A percentile compares a stretch with the other conserved stretches of the same genome.
These are phyloP conservation scores for Eclectus roratus DNA, from an alignment of 2,113 vertebrate genomes.

Conservation along the genomic window DNA sequence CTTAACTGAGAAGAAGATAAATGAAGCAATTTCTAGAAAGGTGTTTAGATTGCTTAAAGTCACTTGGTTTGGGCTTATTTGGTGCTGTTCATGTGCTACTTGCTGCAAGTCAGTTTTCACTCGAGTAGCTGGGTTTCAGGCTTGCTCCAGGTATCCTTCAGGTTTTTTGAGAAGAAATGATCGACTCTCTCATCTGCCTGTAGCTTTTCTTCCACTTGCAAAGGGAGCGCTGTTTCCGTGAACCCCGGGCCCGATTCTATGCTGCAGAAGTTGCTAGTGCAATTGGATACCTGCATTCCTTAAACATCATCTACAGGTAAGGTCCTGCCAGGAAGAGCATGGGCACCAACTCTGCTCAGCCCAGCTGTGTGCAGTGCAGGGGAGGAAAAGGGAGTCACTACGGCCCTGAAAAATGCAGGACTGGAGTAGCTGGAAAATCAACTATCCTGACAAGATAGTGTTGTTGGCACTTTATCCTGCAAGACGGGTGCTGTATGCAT, in stretches of 20 bases:
- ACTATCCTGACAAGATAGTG: not conserved
- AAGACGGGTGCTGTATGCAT: not conserved
- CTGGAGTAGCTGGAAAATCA: not conserved
- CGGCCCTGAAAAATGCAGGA: not conserved
- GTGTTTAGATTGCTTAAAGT: not conserved
- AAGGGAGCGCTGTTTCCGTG: slow-evolving; percentile 90
- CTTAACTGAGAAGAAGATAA: not conserved
- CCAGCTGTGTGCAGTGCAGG: not conserved
- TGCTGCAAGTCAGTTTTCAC: not conserved
- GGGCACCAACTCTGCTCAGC: not conserved
- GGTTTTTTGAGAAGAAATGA: not conserved
- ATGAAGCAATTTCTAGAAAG: not conserved
- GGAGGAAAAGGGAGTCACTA: not conserved
- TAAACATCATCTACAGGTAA: slow-evolving; percentile 97
- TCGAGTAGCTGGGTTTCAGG: not conserved
- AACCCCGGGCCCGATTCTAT: slow-evolving; percentile 93
- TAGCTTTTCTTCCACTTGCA: slow-evolving; percentile 98
- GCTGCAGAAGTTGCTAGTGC: slow-evolving; percentile 92
- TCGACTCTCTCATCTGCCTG: not conserved
- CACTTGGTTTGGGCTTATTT: not conserved
- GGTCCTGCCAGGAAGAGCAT: not conserved
- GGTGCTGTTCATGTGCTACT: not conserved
- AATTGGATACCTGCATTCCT: slow-evolving; percentile 94
- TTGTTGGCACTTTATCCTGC: not conserved
- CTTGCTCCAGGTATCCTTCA: not conserved